Conservation (phyloP, 2,113 vertebrate genomes). For the Bubo bubo region DNA sequence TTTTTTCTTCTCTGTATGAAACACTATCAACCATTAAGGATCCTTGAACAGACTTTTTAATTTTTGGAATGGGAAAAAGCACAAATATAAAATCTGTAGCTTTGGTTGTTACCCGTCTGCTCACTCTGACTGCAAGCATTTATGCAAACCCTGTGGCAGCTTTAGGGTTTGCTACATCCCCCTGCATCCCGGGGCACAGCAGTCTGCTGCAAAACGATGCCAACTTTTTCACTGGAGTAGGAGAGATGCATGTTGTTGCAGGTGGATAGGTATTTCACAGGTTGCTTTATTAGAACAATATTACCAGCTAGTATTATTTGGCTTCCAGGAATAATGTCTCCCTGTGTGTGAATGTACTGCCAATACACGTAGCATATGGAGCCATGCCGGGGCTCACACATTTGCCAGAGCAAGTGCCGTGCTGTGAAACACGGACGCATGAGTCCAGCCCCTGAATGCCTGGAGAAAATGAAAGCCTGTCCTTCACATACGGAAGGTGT, state of each 20-base stretch:
- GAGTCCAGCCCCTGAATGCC: background rate
- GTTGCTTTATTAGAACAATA: background rate
- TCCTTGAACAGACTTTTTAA: background rate
- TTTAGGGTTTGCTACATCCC: background rate
- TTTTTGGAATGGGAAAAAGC: background rate
- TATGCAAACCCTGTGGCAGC: background rate
- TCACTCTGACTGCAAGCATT: background rate
- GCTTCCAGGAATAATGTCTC: background rate
- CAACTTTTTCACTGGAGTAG: background rate
- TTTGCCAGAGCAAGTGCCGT: background rate
- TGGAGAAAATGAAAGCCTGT: background rate
- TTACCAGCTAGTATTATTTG: background rate
- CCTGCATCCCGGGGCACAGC: accelerated
- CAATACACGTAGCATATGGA: accelerated
- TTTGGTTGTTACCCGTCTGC: background rate
- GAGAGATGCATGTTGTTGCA: background rate
- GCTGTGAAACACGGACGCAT: background rate
- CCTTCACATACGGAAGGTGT: background rate
- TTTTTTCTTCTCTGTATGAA: background rate
- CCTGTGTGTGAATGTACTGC: accelerated
- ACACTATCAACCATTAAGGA: background rate
- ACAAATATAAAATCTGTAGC: background rate
- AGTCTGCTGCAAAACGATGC: accelerated
- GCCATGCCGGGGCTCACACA: accelerated
- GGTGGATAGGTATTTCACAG: background rate